A percentile compares a stretch with the other conserved stretches of the same genome.
phyloP scores from a whole-genome alignment of 2,797 vertebrate species.

The Peromyscus nudipes region DNA sequence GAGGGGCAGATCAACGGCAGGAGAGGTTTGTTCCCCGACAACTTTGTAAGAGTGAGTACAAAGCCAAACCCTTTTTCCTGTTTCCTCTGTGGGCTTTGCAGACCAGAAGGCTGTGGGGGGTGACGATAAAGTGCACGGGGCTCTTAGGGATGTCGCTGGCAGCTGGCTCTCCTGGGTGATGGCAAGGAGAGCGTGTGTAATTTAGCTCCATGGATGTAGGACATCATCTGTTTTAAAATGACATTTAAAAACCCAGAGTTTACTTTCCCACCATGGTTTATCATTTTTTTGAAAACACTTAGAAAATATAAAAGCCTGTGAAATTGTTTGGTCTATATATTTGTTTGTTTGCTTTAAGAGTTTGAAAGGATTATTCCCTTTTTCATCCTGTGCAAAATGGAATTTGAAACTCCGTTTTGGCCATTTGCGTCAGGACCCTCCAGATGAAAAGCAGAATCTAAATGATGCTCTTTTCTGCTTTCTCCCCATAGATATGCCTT shows the following conservation, averaged over 20 bases:
- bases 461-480: not conserved
- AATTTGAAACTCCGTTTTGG: constrained; percentile 64
- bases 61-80: constrained; percentile 87
- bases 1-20: constrained; percentile 98
- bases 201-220: constrained; percentile 25
- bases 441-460: constrained; percentile 53
- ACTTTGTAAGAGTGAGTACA: constrained; percentile 99
- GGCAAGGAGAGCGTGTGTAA: not conserved
- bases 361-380: not conserved
- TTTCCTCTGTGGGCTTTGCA: constrained; percentile 77
- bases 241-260: constrained; percentile 31
- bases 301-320: constrained; percentile 55
- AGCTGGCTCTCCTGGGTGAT: not conserved
- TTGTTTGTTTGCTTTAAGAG: constrained; percentile 54
- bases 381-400: constrained; percentile 31
- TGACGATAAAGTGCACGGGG: constrained; percentile 28
- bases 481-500: not conserved
- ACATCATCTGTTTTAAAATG: constrained; percentile 45
- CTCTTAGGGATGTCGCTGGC: not conserved
- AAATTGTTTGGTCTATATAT: constrained; percentile 45
- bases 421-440: constrained; percentile 2
- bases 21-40: constrained; percentile 98
- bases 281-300: constrained; percentile 61
- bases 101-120: constrained; percentile 54
- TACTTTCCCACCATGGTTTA: constrained; percentile 23